These are phyloP conservation scores for Gymnosoma rotundatum DNA, from an alignment of 2,888 invertebrate genomes.

Conservation along the genomic window DNA sequence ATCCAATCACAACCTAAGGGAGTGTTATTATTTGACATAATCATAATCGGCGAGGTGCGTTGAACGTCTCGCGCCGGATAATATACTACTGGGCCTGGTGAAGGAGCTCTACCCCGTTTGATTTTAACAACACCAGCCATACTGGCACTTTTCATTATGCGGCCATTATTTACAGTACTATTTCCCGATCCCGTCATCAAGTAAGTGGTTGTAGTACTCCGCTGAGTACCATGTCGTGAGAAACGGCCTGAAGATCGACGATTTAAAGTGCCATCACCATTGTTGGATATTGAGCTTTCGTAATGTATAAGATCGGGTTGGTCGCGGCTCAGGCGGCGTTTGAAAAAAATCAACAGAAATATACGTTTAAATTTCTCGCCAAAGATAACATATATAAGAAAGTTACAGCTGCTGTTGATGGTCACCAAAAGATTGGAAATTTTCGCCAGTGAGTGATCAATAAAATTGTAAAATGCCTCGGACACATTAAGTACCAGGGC, in stretches of 20 bases:
- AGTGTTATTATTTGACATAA: conserved; percentile 78
- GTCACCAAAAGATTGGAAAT: conserved; percentile 96
- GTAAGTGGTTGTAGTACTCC: conserved; percentile 80
- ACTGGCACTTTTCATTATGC: conserved; percentile 76
- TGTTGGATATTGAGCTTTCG: conserved; percentile 91
- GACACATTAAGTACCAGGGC: conserved; percentile 93
- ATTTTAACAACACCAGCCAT: conserved; percentile 79
- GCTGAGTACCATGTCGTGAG: conserved; percentile 83
- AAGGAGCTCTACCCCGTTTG: conserved; percentile 82
- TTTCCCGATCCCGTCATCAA: conserved; percentile 74
- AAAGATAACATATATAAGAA: conserved; percentile 98
- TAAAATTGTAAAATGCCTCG: conserved; percentile 89
- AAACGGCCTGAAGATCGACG: conserved; percentile 84
- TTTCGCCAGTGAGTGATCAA: conserved; percentile 88
- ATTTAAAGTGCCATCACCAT: conserved; percentile 87
- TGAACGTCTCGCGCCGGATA: conserved; percentile 82
- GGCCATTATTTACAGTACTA: conserved; percentile 78
- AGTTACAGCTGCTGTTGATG: conserved; percentile 98
- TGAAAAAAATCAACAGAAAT: conserved; percentile 91
- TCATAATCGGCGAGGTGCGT: conserved; percentile 75
- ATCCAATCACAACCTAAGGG: conserved; percentile 80
- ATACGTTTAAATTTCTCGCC: conserved; percentile 97
- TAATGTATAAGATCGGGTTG: conserved; percentile 90
- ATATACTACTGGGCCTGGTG: conserved; percentile 82
- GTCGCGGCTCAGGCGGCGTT: conserved; percentile 85